These are phyloP conservation scores for Danio rerio DNA, from an alignment of 2,113 vertebrate species.

Conservation along the genomic window GRCz12tu NC_133196.1:38592501-38593000, in stretches of 20 bases:
- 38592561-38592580: conserved; percentile 76
- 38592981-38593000: not conserved
- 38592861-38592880: not conserved
- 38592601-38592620: conserved; percentile 64
- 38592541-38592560: conserved; percentile 76
- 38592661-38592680: conserved; percentile 84
- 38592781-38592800: conserved; percentile 85
- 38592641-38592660: conserved; percentile 85
- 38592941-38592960: not conserved
- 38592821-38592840: conserved; percentile 91
- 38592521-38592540: conserved; percentile 73
- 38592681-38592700: conserved; percentile 66
- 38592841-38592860: conserved; percentile 82
- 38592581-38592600: conserved; percentile 62
- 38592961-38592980: not conserved
- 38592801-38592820: conserved; percentile 88
- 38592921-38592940: conserved; percentile 3
- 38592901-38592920: not conserved
- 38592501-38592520: conserved; percentile 71
- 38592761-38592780: conserved; percentile 77
- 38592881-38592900: conserved; percentile 8
- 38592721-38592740: conserved; percentile 73
- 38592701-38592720: conserved; percentile 81
- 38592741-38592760: conserved; percentile 62
- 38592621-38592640: conserved; percentile 75